phyloP scores from a whole-genome alignment of 2,797 vertebrate genomes.

The Myotis pilosus region DNA sequence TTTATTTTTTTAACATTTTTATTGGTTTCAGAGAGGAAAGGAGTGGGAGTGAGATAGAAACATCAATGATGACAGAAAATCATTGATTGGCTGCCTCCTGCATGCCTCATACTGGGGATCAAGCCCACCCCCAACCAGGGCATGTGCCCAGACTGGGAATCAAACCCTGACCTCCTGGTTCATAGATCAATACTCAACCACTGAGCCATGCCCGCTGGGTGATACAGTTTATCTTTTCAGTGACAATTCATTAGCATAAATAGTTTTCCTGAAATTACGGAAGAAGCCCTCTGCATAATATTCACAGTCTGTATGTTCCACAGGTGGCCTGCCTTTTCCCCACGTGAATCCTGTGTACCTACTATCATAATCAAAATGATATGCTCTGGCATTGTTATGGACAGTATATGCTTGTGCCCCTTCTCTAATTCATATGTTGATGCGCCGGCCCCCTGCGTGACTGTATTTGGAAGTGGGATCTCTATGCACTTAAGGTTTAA shows the following conservation, averaged over 20 bases:
- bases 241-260: neutral
- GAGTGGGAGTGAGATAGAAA: too few species aligned
- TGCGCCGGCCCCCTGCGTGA: accelerated
- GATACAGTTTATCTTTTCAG: neutral
- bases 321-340: neutral
- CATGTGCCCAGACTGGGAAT: too few species aligned
- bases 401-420: neutral
- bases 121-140: too few species aligned
- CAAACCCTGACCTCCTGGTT: too few species aligned
- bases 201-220: too few species aligned
- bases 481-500: neutral
- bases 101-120: too few species aligned
- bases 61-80: too few species aligned
- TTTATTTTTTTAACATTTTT: too few species aligned
- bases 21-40: too few species aligned
- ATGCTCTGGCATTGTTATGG: neutral
- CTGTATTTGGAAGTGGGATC: neutral
- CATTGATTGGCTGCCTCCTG: too few species aligned
- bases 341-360: neutral
- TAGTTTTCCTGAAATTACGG: neutral
- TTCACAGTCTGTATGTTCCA: neutral
- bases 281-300: neutral
- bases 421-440: neutral
- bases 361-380: neutral
- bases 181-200: too few species aligned